Evolutionary conservation across 2,113 vertebrate species (phyloP), one percentile per base, ranked within the genome.

Genomic region (Xiphophorus hellerii): DNA sequence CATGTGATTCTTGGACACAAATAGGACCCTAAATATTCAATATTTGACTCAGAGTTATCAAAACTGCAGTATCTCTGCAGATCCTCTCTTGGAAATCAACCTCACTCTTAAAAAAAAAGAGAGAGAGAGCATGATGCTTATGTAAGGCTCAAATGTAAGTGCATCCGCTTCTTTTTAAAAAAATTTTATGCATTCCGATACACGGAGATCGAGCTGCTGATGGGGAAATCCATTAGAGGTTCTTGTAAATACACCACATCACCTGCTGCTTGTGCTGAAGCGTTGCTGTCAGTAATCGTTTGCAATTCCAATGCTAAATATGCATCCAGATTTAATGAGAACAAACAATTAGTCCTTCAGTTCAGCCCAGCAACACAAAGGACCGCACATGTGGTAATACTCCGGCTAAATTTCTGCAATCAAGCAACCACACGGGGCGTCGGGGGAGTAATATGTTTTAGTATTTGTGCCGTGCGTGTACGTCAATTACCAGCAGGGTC

Each of bases 391-490:
- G 88, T 92, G 88, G 85, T 81, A 89, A 80, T 82, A 79, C 72
- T 89, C 74, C 72, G 64, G 54, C 88, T 85, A 77, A 81, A 85
- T 81, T 81, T 82, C 80, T 87, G 85, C 84, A 91, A 90, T 89
- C 79, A 66, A 30, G 37, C 76, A 62, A 80, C 87, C 85, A 76
- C 65, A 75, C n/a, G 7, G 66, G 84, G 84, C 90, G 88, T 88
- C 87, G 54, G 69, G 90, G 88, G 90, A 92, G 81, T 84, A 87
- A 88, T 92, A 86, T 75, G 80, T 88, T 85, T 60, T 48, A n/a
- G 54, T 72, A 62, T 81, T 78, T 30, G 14, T 73, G 82, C 88
- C 77, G 64, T 76, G 74, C 62, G 29, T 80, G 81, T 62, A 77
- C 66, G 73, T 87, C 81, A 88, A 82, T 91, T 87, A 86, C 87